A percentile compares a stretch with the other conserved stretches of the same genome.
These are phyloP conservation scores for Carposina sasakii DNA, from an alignment of 1,140 invertebrate species.

Conservation along the genomic window DNA sequence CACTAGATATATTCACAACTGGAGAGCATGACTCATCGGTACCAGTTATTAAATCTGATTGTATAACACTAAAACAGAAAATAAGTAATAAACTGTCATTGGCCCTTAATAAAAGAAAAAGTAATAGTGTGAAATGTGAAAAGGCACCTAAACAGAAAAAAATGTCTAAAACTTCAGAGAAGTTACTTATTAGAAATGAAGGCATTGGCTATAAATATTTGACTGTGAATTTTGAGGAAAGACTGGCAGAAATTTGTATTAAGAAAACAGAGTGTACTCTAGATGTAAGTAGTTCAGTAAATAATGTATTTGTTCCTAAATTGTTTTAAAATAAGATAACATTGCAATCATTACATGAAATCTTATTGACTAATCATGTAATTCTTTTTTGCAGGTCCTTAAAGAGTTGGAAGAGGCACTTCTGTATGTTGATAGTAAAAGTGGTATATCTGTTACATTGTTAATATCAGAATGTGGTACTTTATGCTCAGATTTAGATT, in stretches of 20 bases:
- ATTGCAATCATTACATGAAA: too few relatives aligned
- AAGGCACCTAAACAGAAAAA: slow-evolving; percentile 54
- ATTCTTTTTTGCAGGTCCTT: slow-evolving; percentile 40
- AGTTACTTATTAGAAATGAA: slow-evolving; percentile 20
- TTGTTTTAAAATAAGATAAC: too few relatives aligned
- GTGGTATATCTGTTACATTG: slow-evolving; percentile 51
- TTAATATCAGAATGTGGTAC: slow-evolving; percentile 49
- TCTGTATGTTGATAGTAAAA: slow-evolving; percentile 34
- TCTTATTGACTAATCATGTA: too few relatives aligned
- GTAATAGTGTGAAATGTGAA: slow-evolving; percentile 45
- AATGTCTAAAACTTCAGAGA: slow-evolving; percentile 20
- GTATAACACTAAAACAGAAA: slow-evolving; percentile 61
- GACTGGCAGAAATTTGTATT: slow-evolving; percentile 51
- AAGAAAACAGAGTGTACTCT: slow-evolving; percentile 41
- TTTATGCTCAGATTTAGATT: slow-evolving; percentile 47
- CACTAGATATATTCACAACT: too few relatives aligned
- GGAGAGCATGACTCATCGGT: too few relatives aligned
- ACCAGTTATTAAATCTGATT: slow-evolving; percentile 63
- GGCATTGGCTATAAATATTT: slow-evolving; percentile 39
- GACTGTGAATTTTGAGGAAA: slow-evolving; percentile 43
- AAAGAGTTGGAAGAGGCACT: slow-evolving; percentile 51
- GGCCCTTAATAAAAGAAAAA: slow-evolving; percentile 61
- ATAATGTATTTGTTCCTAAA: too few relatives aligned
- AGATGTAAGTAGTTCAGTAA: slow-evolving; percentile 36
- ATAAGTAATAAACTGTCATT: slow-evolving; percentile 56